Evolutionary conservation across 2,113 vertebrate species (phyloP).

Genomic region (Donacobius atricapilla): DNA sequence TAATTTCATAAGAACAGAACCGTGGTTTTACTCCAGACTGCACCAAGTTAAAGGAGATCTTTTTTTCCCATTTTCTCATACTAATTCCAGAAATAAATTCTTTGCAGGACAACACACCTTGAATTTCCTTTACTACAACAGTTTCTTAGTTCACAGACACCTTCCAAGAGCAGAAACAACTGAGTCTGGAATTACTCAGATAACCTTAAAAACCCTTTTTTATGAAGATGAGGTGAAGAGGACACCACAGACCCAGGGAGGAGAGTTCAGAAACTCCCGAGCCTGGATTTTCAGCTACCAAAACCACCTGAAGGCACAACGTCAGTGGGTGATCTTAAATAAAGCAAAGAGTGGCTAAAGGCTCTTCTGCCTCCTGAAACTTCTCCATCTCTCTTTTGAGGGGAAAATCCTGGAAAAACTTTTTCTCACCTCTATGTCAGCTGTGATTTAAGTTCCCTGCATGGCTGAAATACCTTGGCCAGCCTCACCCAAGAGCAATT

Average conservation of each 20-base stretch:
- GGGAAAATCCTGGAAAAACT: background rate
- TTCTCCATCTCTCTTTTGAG: background rate
- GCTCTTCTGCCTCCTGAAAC: background rate
- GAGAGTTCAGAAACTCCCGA: background rate
- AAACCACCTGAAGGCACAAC: background rate
- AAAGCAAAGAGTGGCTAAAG: background rate
- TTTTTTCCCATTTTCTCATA: background rate
- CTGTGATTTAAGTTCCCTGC: background rate
- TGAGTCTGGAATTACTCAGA: background rate
- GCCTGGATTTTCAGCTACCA: background rate
- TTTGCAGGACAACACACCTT: background rate
- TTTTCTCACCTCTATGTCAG: accelerated
- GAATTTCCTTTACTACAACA: background rate
- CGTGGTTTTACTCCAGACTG: background rate
- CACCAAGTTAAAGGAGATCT: background rate
- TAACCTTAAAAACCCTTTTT: background rate
- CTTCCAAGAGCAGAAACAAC: background rate
- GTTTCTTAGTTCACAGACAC: background rate
- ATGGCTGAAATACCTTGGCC: background rate
- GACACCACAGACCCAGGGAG: accelerated
- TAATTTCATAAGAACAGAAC: background rate
- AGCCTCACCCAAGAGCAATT: background rate
- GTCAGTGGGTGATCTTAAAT: accelerated
- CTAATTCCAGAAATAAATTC: background rate
- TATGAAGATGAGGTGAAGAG: background rate